Evolutionary conservation across 2,113 vertebrate genomes (phyloP), one percentile per base, ranked within the genome.

Genomic region (Carettochelys insculpta): DNA sequence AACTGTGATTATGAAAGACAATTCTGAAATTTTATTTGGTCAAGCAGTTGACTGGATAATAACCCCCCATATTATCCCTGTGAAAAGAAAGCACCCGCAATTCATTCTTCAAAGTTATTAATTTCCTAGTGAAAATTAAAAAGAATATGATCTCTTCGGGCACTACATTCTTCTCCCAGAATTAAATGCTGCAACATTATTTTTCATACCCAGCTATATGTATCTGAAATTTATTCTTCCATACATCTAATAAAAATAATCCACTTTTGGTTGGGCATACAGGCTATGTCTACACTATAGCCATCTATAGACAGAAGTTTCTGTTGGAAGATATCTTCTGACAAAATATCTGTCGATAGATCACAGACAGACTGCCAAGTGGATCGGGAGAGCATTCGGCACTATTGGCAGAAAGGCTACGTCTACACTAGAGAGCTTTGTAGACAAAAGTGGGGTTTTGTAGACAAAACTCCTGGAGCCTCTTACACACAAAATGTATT

Each of bases 1-100:
- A 90, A 27, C 0, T 2, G 11, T 56, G 82, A 77, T 48, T 77
- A 38, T 2, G 2, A 91, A 80, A 85, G 34, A 45, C 75, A 80
- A 76, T 34, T 61, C 13, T 81, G 56, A 6, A 4, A 47, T 73
- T 73, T 25, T 27, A 52, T 82, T 53, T 1, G 13, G 51, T 82
- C 56, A 77, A 1, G 2, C 20, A 77, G 0, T 2, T 84, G 14
- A n/a, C 17, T 50, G 0, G 9, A 29, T 68, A 71, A 84, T 1
- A 53, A 29, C 5, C 31, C 2, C 9, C 24, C 77, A 77, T 88
- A 86, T 68, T 38, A 86, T 43, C 16, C 65, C 11, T n/a, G 6
- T 17, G 11, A 20, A 41, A 50, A 68, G 31, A 19, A 11, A 0
- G 2, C 9, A 34, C 1, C 45, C 61, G 34, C 52, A 6, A 43